phyloP scores from a whole-genome alignment of 1,140 invertebrate species.

The Dreissena polymorpha region DNA sequence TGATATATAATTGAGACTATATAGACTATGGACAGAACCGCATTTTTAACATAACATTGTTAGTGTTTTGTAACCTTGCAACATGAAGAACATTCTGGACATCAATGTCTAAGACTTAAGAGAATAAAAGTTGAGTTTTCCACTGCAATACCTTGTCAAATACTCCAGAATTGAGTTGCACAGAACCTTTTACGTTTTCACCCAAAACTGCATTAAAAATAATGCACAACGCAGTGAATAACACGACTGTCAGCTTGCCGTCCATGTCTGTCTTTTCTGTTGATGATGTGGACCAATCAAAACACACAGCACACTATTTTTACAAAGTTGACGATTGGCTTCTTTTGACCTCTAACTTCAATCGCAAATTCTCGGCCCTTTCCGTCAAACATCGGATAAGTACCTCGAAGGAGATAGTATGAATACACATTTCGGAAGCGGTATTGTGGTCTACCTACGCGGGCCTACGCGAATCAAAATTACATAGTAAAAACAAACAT shows the following conservation, averaged over 20 bases:
- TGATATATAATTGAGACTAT: not conserved
- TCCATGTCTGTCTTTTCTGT: conserved; percentile 41
- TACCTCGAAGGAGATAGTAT: no score
- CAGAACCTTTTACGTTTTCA: conserved; percentile 70
- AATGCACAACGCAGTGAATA: conserved; percentile 51
- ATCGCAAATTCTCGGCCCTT: no score
- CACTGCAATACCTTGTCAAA: conserved; percentile 71
- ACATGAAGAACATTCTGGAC: no score
- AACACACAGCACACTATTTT: no score
- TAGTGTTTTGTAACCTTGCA: not conserved
- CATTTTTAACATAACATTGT: not conserved
- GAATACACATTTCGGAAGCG: no score
- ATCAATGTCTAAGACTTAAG: not conserved
- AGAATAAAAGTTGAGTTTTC: not conserved
- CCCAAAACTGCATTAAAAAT: conserved; percentile 51
- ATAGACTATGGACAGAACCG: no score
- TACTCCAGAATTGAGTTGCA: conserved; percentile 72
- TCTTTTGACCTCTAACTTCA: no score
- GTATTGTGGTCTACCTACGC: no score
- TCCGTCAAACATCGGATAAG: no score
- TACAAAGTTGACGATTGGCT: no score
- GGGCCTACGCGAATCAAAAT: no score
- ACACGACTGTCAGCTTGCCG: conserved; percentile 29
- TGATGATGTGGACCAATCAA: conserved; percentile 71
- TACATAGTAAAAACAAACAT: no score